Evolutionary conservation across 2,888 invertebrate species (phyloP), one percentile per base, ranked within the genome.

Genomic region (Ptilodon capucinus): DNA sequence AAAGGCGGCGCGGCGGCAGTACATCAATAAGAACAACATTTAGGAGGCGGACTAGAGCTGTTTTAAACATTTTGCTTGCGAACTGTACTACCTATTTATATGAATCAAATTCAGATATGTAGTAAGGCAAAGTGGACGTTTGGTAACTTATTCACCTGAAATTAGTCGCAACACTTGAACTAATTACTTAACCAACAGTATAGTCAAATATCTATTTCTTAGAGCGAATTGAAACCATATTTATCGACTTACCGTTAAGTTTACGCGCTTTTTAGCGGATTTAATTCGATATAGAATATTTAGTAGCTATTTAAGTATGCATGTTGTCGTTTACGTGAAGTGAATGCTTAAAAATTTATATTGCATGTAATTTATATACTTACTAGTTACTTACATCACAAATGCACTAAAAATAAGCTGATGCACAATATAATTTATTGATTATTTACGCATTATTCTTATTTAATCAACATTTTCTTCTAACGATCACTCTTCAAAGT

Each of bases 361-460:
- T 41, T 42, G 35, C 9, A 23, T 48, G 46, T 53, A 40, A 18
- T 51, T 28, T 28, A n/a, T 11, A n/a, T n/a, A n/a, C n/a, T n/a
- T n/a, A n/a, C n/a, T n/a, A n/a, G n/a, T n/a, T n/a, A n/a, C n/a
- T n/a, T 56, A 57, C 49, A 64, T 60, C 52, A 55, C 60, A 54
- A 53, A 38, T 55, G 42, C 51, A 47, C 46, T 61, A 44, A 51
- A 50, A 54, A 50, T 46, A 55, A 45, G 17, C 53, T 45, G 45
- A 54, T 55, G 64, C 64, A 71, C 62, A 70, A 68, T 48, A 48
- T 46, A 45, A 18, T 38, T n/a, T n/a, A 28, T n/a, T 28, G n/a
- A 8, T 17, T 30, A 46, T 35, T 32, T 35, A 48, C 30, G 30
- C 30, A 30, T 19, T 35, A 25, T 34, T 39, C 40, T 43, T 45